Evolutionary conservation across 2,797 vertebrate species (phyloP).

Genomic region (Acipenser ruthenus): DNA sequence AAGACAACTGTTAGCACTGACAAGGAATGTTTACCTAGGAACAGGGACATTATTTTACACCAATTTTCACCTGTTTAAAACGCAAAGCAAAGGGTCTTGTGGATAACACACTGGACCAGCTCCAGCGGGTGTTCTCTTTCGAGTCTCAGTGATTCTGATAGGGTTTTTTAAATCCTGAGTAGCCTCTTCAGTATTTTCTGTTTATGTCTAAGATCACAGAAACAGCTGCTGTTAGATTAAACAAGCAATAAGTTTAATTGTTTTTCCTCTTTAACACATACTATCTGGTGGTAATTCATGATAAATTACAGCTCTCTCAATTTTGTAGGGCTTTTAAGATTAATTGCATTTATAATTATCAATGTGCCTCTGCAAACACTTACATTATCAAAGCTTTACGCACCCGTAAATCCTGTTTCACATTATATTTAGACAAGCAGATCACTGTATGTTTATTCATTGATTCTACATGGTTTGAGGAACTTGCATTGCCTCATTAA

Average conservation of each 20-base stretch:
- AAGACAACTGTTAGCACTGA: no score
- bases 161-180: no score
- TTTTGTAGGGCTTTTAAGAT: neutral
- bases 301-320: conserved; percentile 1
- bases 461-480: conserved; percentile 4
- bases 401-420: conserved; percentile 3
- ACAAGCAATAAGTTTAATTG: neutral
- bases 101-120: no score
- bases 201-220: no score
- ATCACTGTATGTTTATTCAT: conserved; percentile 3
- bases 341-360: conserved; percentile 5
- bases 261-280: neutral
- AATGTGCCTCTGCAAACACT: conserved; percentile 2
- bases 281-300: neutral
- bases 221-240: no score
- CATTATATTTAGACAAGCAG: conserved; percentile 2
- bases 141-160: no score
- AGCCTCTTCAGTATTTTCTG: no score
- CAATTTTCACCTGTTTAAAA: no score
- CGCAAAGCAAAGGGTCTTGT: no score
- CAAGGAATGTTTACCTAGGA: no score
- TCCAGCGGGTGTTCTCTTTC: no score
- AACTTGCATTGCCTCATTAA: neutral
- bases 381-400: neutral
- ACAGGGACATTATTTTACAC: no score